A percentile compares a stretch with the other conserved stretches of the same genome.
phyloP scores from a whole-genome alignment of 2,888 invertebrate genomes.

The Falcaria lacertinaria region DNA sequence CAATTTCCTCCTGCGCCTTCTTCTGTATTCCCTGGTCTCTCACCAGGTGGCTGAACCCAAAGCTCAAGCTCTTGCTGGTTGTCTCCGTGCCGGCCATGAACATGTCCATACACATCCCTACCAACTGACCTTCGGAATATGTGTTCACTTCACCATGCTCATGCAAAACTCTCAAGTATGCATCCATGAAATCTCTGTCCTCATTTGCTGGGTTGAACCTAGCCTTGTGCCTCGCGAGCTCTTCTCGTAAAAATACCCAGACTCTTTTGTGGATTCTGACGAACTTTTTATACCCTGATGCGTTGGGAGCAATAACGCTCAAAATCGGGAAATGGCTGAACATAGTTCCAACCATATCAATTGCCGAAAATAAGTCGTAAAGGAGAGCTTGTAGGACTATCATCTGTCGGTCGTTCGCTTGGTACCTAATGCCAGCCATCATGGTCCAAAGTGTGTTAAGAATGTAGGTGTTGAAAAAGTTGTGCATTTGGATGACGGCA shows the following conservation, averaged over 20 bases:
- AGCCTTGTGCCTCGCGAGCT: slow-evolving; percentile 85
- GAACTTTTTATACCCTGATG: slow-evolving; percentile 88
- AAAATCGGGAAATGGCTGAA: slow-evolving; percentile 90
- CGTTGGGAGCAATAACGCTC: slow-evolving; percentile 84
- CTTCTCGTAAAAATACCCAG: slow-evolving; percentile 85
- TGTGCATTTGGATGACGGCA: slow-evolving; percentile 83
- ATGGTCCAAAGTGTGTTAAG: slow-evolving; percentile 91
- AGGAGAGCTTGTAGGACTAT: slow-evolving; percentile 83
- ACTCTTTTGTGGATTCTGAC: slow-evolving; percentile 84
- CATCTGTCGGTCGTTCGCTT: slow-evolving; percentile 84
- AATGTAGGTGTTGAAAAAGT: slow-evolving; percentile 87
- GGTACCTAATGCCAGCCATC: slow-evolving; percentile 88
- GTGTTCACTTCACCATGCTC: slow-evolving; percentile 77
- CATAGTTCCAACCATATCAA: slow-evolving; percentile 89
- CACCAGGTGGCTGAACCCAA: slow-evolving; percentile 87
- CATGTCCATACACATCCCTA: slow-evolving; percentile 91
- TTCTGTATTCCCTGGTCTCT: slow-evolving; percentile 85
- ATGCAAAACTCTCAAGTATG: slow-evolving; percentile 84
- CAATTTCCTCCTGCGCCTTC: slow-evolving; percentile 89
- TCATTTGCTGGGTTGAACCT: slow-evolving; percentile 78
- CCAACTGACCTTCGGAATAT: slow-evolving; percentile 85
- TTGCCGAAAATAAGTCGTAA: slow-evolving; percentile 84
- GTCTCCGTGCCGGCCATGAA: slow-evolving; percentile 94
- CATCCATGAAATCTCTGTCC: slow-evolving; percentile 90
- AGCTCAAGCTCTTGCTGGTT: slow-evolving; percentile 88